Conservation (phyloP, 1,140 invertebrate genomes). For the Lasaia peninsularis region DNA sequence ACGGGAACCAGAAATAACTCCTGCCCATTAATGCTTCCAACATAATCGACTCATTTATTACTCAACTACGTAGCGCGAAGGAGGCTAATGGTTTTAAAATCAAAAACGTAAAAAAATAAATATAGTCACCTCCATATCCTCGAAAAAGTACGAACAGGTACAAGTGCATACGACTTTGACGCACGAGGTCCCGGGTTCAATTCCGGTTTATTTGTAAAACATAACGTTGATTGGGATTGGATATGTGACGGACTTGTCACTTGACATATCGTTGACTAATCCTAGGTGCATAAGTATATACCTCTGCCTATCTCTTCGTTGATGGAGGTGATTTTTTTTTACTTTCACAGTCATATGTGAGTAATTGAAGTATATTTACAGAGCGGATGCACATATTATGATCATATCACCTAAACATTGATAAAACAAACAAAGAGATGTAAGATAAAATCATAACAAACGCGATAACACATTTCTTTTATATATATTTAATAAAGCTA, state of each 20-base stretch:
- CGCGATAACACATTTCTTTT: constrained; percentile 14
- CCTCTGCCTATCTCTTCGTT: too few relatives aligned
- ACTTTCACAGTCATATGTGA: constrained; percentile 16
- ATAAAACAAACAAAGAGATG: constrained; percentile 14
- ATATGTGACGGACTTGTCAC: too few relatives aligned
- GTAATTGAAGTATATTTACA: constrained; percentile 4
- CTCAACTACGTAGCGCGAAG: constrained; percentile 28
- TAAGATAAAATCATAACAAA: constrained; percentile 14
- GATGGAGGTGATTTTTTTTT: too few relatives aligned
- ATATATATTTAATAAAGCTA: constrained; percentile 7
- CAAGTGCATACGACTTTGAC: too few relatives aligned
- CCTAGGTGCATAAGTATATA: too few relatives aligned
- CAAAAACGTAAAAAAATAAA: too few relatives aligned
- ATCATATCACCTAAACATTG: constrained; percentile 14
- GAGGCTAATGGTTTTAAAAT: constrained; percentile 34
- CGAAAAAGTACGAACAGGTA: too few relatives aligned
- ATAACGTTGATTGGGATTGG: too few relatives aligned
- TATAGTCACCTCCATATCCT: too few relatives aligned
- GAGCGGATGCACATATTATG: constrained; percentile 14
- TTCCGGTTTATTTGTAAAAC: too few relatives aligned
- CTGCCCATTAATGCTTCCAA: not conserved
- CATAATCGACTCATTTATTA: not conserved
- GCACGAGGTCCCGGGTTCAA: too few relatives aligned
- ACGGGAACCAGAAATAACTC: constrained; percentile 2
- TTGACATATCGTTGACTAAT: too few relatives aligned